Evolutionary conservation across 2,113 vertebrate species (phyloP).

Genomic region (Fregetta grallaria): DNA sequence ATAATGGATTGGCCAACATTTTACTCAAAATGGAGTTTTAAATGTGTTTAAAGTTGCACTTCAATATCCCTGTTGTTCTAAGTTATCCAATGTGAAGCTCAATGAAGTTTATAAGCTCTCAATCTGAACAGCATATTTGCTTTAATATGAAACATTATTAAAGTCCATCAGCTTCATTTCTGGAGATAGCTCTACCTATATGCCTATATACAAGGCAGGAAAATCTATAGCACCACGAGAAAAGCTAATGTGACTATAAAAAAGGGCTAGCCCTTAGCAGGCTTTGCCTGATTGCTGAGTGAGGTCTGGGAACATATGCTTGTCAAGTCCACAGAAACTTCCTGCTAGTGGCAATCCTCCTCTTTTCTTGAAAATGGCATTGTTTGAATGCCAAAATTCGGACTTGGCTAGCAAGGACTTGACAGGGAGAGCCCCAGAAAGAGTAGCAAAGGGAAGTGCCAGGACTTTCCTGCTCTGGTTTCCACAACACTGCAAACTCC

Average conservation of each 20-base stretch:
- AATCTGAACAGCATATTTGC: background rate
- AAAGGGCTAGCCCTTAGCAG: background rate
- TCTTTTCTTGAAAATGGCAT: background rate
- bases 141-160: background rate
- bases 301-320: background rate
- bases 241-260: slow-evolving; percentile 4
- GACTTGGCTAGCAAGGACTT: background rate
- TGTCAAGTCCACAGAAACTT: background rate
- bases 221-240: background rate
- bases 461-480: background rate
- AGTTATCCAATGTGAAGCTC: background rate
- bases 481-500: background rate
- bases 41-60: background rate
- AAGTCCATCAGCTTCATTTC: background rate
- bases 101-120: background rate
- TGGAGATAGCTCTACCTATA: background rate
- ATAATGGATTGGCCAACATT: background rate
- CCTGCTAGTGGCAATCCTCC: background rate
- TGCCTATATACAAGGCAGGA: background rate
- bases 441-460: fast-evolving
- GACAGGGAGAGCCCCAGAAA: background rate
- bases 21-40: background rate
- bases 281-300: background rate
- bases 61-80: background rate
- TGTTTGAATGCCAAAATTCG: background rate